phyloP scores from a whole-genome alignment of 2,113 vertebrate species.

The Raja brachyura region DNA sequence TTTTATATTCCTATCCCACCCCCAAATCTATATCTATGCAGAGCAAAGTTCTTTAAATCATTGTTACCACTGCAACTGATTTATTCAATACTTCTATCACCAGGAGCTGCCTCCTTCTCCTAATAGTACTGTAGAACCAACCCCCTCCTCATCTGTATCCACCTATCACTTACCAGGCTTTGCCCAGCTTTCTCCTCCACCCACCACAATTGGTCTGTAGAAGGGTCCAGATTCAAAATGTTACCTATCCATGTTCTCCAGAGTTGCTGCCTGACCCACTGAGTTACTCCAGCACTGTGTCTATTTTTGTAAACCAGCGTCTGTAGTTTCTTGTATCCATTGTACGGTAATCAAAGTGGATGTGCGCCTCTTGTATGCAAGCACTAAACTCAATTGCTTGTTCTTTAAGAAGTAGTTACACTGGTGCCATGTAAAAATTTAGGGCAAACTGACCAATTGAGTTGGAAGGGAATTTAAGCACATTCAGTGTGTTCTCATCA shows the following conservation, averaged over 20 bases:
- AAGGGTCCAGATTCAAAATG: no score
- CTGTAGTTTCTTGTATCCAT: no score
- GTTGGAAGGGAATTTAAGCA: neutral
- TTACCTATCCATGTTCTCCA: no score
- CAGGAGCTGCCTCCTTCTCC: neutral
- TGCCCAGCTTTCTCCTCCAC: no score
- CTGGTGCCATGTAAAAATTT: neutral
- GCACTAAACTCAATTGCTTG: neutral
- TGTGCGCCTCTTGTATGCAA: neutral
- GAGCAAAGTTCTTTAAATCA: neutral
- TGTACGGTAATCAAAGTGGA: neutral
- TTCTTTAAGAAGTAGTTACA: neutral
- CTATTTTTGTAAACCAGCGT: no score
- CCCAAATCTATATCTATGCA: neutral
- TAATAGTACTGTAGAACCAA: neutral
- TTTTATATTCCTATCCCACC: neutral
- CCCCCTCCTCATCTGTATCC: no score
- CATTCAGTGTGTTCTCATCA: neutral
- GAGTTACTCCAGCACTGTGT: no score
- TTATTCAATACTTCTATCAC: neutral
- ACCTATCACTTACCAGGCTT: no score
- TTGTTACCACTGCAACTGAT: neutral
- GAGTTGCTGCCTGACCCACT: no score
- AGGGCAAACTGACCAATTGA: neutral
- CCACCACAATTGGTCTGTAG: no score